Conservation (phyloP, 2,113 vertebrate genomes). For the Nanorana parkeri region DNA sequence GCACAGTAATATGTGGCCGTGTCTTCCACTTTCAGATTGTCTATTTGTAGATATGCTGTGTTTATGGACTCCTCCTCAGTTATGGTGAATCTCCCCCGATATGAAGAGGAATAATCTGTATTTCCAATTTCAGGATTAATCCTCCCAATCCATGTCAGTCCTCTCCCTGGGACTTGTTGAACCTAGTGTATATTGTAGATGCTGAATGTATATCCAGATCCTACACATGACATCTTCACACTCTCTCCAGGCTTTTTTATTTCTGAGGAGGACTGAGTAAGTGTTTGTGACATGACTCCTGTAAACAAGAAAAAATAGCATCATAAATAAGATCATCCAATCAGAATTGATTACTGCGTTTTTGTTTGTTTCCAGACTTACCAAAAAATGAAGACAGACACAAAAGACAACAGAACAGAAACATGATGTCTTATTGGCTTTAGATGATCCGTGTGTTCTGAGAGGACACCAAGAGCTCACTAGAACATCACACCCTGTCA, state of each 20-base stretch:
- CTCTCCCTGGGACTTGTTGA: slow-evolving; percentile 31
- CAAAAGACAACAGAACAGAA: slow-evolving; percentile 7
- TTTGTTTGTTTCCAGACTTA: not conserved
- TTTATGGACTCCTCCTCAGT: slow-evolving; percentile 18
- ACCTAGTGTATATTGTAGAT: not conserved
- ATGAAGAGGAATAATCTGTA: not conserved
- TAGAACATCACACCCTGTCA: not conserved
- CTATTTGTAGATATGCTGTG: not conserved
- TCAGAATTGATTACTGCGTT: not conserved
- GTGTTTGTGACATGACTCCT: slow-evolving; percentile 16
- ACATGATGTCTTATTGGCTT: slow-evolving; percentile 1
- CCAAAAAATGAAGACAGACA: not conserved
- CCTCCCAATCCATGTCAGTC: not conserved
- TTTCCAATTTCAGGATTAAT: slow-evolving; percentile 62
- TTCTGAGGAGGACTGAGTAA: slow-evolving; percentile 9
- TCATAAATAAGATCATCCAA: not conserved
- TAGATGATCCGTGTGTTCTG: not conserved
- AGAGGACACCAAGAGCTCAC: not conserved
- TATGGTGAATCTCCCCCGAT: slow-evolving; percentile 7
- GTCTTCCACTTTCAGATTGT: not conserved
- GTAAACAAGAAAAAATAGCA: not conserved
- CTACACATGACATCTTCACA: slow-evolving; percentile 34
- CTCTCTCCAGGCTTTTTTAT: slow-evolving; percentile 8
- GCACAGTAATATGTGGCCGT: not conserved
- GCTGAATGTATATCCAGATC: slow-evolving; percentile 27